phyloP scores from a whole-genome alignment of 2,888 invertebrate genomes.

The Drosophila pseudotalamancana region DNA sequence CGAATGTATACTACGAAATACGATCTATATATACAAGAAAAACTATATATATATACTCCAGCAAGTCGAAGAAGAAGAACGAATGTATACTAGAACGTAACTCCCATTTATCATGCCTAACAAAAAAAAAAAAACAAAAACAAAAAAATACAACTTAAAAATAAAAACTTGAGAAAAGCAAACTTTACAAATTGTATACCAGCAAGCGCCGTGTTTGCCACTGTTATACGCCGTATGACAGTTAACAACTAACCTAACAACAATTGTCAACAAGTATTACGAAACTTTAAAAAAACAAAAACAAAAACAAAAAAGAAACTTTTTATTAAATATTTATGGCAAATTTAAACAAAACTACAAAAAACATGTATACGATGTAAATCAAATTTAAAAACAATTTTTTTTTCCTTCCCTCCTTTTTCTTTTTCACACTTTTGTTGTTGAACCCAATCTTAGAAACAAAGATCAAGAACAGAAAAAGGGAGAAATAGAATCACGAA shows the following conservation, averaged over 20 bases:
- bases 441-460: not conserved
- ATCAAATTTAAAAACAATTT: conserved; percentile 53
- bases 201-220: conserved; percentile 26
- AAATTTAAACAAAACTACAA: conserved; percentile 25
- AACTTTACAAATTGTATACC: conserved; percentile 49
- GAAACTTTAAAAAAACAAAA: conserved; percentile 13
- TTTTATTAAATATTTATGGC: conserved; percentile 59
- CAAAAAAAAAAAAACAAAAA: conserved; percentile 11
- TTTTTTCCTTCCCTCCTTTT: conserved; percentile 12
- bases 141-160: not conserved
- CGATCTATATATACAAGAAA: conserved; percentile 37
- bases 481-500: conserved; percentile 14
- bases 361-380: conserved; percentile 68
- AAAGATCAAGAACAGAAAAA: not conserved
- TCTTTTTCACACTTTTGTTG: conserved; percentile 16
- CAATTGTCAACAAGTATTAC: conserved; percentile 57
- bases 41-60: conserved; percentile 33
- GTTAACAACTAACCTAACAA: conserved; percentile 12
- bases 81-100: conserved; percentile 57
- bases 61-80: conserved; percentile 38
- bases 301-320: conserved; percentile 3
- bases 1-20: conserved; percentile 55
- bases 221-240: conserved; percentile 53
- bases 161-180: not conserved
- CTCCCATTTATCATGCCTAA: conserved; percentile 51